These are phyloP conservation scores for Struthidea cinerea DNA, from an alignment of 2,113 vertebrate species.

Conservation along the genomic window DNA sequence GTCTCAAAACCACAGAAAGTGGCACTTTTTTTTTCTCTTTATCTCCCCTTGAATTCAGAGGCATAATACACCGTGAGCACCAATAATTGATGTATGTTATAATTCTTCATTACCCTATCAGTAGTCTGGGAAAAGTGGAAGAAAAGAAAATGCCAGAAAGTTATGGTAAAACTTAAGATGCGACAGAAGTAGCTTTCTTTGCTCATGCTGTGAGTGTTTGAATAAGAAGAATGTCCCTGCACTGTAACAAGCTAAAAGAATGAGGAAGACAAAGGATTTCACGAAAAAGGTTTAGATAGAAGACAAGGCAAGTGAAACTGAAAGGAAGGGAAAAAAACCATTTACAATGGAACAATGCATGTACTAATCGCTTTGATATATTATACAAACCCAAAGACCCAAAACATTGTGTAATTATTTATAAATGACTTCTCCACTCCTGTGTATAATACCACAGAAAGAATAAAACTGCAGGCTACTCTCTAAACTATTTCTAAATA, in stretches of 20 bases:
- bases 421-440: conserved; percentile 97
- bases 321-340: conserved; percentile 86
- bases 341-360: conserved; percentile 97
- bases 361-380: conserved; percentile 99
- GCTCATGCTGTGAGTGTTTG: conserved; percentile 94
- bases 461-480: conserved; percentile 98
- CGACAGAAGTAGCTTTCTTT: conserved; percentile 84
- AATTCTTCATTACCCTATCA: conserved; percentile 75
- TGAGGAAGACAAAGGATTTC: conserved; percentile 93
- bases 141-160: conserved; percentile 79
- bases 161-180: conserved; percentile 82
- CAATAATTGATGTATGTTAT: conserved; percentile 80
- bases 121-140: conserved; percentile 77
- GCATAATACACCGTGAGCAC: conserved; percentile 67
- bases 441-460: conserved; percentile 85
- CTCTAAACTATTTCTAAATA: conserved; percentile 92
- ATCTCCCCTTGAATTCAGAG: conserved; percentile 58
- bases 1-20: conserved; percentile 69
- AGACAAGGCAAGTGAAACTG: conserved; percentile 93
- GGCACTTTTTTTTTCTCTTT: conserved; percentile 32
- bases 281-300: conserved; percentile 92
- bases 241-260: conserved; percentile 97
- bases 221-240: conserved; percentile 95
- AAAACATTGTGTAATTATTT: conserved; percentile 99
- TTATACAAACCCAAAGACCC: conserved; percentile 99